Evolutionary conservation across 2,113 vertebrate species (phyloP).

Genomic region (Epinephelus cyanopodus): DNA sequence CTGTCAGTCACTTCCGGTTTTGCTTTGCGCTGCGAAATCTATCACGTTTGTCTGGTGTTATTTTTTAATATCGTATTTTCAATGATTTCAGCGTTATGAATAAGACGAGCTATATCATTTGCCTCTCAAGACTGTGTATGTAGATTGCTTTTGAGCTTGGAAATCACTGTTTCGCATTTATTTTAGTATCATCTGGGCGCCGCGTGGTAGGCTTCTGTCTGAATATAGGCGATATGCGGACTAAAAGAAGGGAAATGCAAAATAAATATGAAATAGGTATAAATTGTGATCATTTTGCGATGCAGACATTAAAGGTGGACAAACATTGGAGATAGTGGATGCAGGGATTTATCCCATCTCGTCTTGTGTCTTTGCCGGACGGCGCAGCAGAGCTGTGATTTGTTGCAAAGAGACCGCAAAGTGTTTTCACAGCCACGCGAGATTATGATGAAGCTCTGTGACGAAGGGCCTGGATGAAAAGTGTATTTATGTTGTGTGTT

Average conservation of each 20-base stretch:
- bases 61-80: neutral
- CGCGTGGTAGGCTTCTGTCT: neutral
- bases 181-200: too few relatives aligned
- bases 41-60: neutral
- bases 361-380: neutral
- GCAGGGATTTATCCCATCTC: neutral
- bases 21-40: neutral
- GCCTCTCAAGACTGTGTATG: fast-evolving
- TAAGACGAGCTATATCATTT: neutral
- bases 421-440: conserved; percentile 64
- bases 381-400: conserved; percentile 63
- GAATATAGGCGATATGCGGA: neutral
- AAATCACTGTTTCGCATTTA: neutral
- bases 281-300: neutral
- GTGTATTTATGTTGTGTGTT: conserved; percentile 33
- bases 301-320: neutral
- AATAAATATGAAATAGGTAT: neutral
- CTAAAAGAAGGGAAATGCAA: neutral
- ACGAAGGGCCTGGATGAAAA: conserved; percentile 38
- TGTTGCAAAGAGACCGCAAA: conserved; percentile 26
- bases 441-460: conserved; percentile 27
- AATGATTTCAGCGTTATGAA: neutral
- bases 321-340: fast-evolving
- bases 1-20: neutral
- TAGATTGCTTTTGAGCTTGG: too few relatives aligned